Conservation (phyloP, 2,797 vertebrate species). For the Spondyliosoma cantharus region DNA sequence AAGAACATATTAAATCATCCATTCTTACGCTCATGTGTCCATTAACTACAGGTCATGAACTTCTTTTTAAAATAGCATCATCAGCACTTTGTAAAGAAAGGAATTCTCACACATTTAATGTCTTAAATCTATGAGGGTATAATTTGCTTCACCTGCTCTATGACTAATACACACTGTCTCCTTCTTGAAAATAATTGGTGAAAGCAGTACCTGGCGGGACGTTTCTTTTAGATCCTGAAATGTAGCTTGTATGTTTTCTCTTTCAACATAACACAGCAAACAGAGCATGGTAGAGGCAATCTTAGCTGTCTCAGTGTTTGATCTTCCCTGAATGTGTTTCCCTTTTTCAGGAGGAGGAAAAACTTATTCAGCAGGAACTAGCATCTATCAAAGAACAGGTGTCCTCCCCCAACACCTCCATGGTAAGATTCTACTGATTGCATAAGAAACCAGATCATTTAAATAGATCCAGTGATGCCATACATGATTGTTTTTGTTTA, state of each 20-base stretch:
- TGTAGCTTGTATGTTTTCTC: background rate
- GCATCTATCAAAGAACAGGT: constrained; percentile 91
- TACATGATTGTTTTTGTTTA: background rate
- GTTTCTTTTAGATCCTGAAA: background rate
- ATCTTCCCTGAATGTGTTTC: constrained; percentile 15
- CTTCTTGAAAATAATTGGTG: background rate
- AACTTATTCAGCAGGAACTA: constrained; percentile 93
- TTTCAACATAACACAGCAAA: background rate
- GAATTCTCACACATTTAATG: background rate
- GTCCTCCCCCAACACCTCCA: constrained; percentile 90
- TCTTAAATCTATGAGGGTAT: background rate
- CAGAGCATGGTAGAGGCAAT: no score
- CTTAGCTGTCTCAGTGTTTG: background rate
- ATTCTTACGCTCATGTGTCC: no score
- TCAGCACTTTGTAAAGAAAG: background rate
- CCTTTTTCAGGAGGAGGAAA: constrained; percentile 92
- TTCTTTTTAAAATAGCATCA: no score
- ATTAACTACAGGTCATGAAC: no score
- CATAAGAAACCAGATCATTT: background rate
- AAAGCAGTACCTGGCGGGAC: background rate
- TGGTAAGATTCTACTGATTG: constrained; percentile 81
- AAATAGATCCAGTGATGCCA: background rate
- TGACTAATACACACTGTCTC: background rate
- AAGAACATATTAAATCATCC: no score
- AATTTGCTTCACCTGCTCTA: background rate